These are phyloP conservation scores for Channa maculata DNA, from an alignment of 2,113 vertebrate genomes.

Conservation along the genomic window DNA sequence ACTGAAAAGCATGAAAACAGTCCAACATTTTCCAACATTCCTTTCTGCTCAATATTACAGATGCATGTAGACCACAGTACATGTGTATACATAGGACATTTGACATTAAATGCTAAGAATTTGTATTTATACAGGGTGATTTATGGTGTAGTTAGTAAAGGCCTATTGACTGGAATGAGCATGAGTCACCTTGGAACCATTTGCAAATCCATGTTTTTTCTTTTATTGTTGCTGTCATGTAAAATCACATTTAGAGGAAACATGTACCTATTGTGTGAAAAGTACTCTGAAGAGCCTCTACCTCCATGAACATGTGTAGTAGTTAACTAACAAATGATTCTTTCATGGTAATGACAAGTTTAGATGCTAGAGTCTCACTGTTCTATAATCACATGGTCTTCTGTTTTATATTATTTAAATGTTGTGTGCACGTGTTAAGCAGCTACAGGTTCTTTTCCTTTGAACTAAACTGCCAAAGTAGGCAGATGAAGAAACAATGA, in stretches of 20 bases:
- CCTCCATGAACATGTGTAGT: background rate
- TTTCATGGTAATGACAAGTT: background rate
- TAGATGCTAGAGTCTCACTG: background rate
- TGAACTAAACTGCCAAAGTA: background rate
- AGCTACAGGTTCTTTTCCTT: background rate
- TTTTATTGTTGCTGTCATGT: background rate
- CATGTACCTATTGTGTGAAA: background rate
- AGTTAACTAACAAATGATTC: background rate
- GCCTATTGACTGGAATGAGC: no score
- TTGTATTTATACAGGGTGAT: no score
- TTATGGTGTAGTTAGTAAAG: no score
- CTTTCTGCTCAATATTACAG: no score
- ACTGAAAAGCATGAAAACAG: no score
- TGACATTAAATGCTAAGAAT: no score
- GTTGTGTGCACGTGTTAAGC: background rate
- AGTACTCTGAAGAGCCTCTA: no score
- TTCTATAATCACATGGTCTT: background rate
- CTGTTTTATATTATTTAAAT: constrained; percentile 10
- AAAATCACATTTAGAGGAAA: background rate
- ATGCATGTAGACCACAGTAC: no score
- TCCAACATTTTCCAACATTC: no score
- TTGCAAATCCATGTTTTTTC: background rate
- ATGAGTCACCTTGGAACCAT: background rate
- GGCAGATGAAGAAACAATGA: constrained; percentile 8
- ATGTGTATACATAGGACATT: no score